A percentile compares a stretch with the other conserved stretches of the same genome.
phyloP scores from a whole-genome alignment of 2,113 vertebrate genomes.

The Lipotes vexillifer region DNA sequence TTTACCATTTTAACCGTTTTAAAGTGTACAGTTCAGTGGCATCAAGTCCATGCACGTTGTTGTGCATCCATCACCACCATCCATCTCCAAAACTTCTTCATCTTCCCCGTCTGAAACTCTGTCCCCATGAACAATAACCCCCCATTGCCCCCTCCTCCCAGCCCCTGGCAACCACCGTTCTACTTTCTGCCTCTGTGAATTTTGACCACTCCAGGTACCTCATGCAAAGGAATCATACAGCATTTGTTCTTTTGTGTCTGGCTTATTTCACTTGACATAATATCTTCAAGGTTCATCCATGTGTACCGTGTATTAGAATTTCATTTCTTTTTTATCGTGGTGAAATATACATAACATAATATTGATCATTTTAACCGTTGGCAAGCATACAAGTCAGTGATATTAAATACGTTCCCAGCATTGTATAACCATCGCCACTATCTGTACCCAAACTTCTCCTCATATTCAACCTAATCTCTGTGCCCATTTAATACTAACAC shows the following conservation, averaged over 20 bases:
- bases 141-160: accelerated
- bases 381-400: background rate
- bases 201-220: background rate
- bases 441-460: background rate
- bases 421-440: background rate
- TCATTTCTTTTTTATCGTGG: background rate
- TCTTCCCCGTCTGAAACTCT: background rate
- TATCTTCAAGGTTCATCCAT: background rate
- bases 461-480: background rate
- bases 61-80: accelerated
- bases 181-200: background rate
- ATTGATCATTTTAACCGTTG: background rate
- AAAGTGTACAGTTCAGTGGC: background rate
- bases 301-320: background rate
- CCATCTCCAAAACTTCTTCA: background rate
- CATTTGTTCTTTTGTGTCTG: background rate
- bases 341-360: background rate
- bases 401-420: too few species aligned
- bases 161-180: background rate
- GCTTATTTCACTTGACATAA: background rate
- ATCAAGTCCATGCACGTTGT: accelerated
- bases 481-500: background rate
- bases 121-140: accelerated
- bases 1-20: background rate
- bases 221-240: background rate